Evolutionary conservation across 2,888 invertebrate species (phyloP).

Genomic region (Tachina lurida): DNA sequence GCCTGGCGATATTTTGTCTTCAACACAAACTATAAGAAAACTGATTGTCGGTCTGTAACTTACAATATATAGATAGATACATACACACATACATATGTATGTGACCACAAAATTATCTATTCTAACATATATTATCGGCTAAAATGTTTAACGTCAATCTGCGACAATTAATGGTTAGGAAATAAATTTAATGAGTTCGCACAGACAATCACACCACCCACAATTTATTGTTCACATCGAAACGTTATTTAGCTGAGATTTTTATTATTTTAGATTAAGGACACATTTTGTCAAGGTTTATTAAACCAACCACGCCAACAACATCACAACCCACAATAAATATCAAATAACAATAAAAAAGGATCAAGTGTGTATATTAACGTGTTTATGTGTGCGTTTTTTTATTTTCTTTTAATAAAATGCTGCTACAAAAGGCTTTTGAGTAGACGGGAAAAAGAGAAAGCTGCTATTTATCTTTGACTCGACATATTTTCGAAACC

Average conservation of each 20-base stretch:
- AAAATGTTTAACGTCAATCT: not conserved
- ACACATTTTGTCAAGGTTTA: constrained; percentile 55
- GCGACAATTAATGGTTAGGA: constrained; percentile 31
- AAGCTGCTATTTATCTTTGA: constrained; percentile 24
- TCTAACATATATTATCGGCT: not conserved
- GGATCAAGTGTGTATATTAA: constrained; percentile 14
- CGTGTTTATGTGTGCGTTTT: not conserved
- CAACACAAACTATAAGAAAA: no score
- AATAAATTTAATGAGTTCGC: constrained; percentile 25
- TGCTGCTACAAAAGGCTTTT: not conserved
- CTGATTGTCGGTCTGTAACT: no score
- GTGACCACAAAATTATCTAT: not conserved
- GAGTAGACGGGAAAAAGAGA: not conserved
- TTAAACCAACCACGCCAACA: constrained; percentile 14
- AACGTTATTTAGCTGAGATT: constrained; percentile 8
- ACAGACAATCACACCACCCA: constrained; percentile 33
- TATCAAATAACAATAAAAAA: constrained; percentile 10
- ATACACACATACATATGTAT: not conserved
- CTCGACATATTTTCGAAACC: constrained; percentile 20
- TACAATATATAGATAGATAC: not conserved
- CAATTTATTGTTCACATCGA: constrained; percentile 12
- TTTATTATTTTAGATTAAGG: constrained; percentile 37
- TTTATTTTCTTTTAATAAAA: not conserved
- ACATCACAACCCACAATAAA: not conserved
- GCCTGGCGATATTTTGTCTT: no score